phyloP scores from a whole-genome alignment of 2,888 invertebrate genomes.

The Harpalus rubripes region DNA sequence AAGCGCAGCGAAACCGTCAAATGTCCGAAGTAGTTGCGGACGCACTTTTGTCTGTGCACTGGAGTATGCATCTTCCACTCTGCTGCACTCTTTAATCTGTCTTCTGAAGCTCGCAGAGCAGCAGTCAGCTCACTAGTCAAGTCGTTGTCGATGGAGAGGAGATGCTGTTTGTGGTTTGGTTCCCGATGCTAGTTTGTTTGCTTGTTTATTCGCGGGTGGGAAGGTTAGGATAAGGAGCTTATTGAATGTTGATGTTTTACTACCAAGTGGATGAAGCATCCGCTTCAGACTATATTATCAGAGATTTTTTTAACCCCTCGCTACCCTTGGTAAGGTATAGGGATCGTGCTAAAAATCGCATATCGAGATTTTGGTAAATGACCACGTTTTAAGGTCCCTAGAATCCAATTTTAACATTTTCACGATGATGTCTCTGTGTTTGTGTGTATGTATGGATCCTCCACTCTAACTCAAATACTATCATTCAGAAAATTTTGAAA shows the following conservation, averaged over 20 bases:
- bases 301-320: no score
- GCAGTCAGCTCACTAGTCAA: background rate
- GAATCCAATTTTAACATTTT: no score
- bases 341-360: no score
- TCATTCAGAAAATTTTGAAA: no score
- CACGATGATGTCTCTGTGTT: no score
- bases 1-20: slow-evolving; percentile 45
- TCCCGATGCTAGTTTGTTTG: slow-evolving; percentile 16
- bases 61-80: slow-evolving; percentile 35
- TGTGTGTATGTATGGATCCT: no score
- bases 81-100: slow-evolving; percentile 50
- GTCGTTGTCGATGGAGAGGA: background rate
- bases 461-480: no score
- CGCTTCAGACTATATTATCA: background rate
- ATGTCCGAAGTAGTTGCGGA: slow-evolving; percentile 56
- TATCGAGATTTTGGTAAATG: no score
- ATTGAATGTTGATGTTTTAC: no score
- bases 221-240: background rate
- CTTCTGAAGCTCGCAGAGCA: background rate
- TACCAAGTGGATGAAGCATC: background rate
- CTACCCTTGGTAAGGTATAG: no score
- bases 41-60: slow-evolving; percentile 52
- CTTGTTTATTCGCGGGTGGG: slow-evolving; percentile 3
- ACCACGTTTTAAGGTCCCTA: no score
- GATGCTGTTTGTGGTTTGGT: slow-evolving; percentile 10